Evolutionary conservation across 2,113 vertebrate genomes (phyloP).

Genomic region (Loxodonta africana): DNA sequence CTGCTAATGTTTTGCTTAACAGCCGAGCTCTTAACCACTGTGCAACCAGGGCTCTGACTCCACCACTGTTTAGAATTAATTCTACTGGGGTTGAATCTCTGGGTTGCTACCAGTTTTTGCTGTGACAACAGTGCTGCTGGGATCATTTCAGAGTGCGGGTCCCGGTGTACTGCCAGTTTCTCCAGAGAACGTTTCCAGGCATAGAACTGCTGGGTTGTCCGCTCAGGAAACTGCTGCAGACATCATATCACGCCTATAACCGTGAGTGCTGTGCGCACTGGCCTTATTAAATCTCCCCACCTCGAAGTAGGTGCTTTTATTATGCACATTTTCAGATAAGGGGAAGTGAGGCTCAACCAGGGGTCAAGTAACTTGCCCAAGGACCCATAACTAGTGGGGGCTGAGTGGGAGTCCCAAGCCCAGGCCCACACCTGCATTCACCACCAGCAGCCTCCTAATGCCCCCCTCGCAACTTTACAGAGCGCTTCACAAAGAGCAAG

Average conservation of each 20-base stretch:
- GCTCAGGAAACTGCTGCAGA: no score
- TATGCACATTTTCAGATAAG: not conserved
- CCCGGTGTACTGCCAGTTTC: not conserved
- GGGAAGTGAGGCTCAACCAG: not conserved
- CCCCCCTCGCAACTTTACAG: not conserved
- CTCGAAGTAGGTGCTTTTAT: not conserved
- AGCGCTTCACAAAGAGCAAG: not conserved
- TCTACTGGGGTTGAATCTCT: not conserved
- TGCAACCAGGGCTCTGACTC: no score
- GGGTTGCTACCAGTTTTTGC: not conserved
- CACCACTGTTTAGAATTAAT: not conserved
- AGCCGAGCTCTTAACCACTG: no score
- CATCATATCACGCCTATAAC: rapidly evolving
- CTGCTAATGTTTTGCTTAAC: no score
- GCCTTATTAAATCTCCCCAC: not conserved
- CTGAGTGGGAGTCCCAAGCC: not conserved
- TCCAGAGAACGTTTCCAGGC: no score
- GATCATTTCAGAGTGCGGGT: rapidly evolving
- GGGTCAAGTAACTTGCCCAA: not conserved
- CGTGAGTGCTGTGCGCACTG: no score
- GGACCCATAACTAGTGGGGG: not conserved
- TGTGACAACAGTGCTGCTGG: no score
- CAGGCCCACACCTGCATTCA: not conserved
- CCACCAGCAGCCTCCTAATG: not conserved
- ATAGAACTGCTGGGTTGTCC: no score